phyloP scores from a whole-genome alignment of 2,797 vertebrate genomes.

The Pseudopleuronectes americanus region DNA sequence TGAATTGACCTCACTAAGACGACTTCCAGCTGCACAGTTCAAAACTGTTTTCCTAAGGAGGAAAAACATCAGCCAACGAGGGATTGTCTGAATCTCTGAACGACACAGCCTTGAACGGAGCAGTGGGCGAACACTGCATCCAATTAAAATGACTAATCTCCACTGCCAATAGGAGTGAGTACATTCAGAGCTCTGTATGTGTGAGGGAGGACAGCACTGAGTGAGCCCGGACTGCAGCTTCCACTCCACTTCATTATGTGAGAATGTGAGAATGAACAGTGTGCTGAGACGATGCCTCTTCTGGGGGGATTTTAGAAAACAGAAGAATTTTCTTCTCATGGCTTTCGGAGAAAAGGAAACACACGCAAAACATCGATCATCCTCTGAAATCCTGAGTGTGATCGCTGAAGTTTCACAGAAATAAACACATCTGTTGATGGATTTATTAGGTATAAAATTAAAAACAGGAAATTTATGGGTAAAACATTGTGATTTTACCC shows the following conservation, averaged over 20 bases:
- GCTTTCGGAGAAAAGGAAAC: conserved; percentile 13
- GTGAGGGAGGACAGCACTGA: conserved; percentile 52
- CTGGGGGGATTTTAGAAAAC: not conserved
- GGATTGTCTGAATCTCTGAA: conserved; percentile 26
- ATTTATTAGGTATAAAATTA: not conserved
- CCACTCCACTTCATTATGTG: conserved; percentile 38
- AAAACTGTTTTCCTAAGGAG: conserved; percentile 31
- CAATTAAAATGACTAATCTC: conserved; percentile 66
- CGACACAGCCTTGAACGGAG: conserved; percentile 51
- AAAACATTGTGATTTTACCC: too few species aligned
- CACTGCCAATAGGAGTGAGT: conserved; percentile 54
- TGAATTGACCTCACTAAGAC: conserved; percentile 10
- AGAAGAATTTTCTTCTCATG: conserved; percentile 18
- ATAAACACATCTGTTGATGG: not conserved
- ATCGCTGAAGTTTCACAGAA: not conserved
- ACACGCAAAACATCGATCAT: not conserved
- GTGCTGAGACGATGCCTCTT: conserved; percentile 14
- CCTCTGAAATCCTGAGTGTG: not conserved
- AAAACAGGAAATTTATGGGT: not conserved
- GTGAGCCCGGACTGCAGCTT: conserved; percentile 43
- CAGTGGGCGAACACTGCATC: conserved; percentile 54
- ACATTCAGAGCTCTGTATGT: conserved; percentile 44
- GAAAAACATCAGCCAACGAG: conserved; percentile 39
- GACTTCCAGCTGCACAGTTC: conserved; percentile 17
- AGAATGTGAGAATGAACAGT: conserved; percentile 46